Conservation (phyloP, 1,140 invertebrate species). For the Lordiphosa mommai region DNA sequence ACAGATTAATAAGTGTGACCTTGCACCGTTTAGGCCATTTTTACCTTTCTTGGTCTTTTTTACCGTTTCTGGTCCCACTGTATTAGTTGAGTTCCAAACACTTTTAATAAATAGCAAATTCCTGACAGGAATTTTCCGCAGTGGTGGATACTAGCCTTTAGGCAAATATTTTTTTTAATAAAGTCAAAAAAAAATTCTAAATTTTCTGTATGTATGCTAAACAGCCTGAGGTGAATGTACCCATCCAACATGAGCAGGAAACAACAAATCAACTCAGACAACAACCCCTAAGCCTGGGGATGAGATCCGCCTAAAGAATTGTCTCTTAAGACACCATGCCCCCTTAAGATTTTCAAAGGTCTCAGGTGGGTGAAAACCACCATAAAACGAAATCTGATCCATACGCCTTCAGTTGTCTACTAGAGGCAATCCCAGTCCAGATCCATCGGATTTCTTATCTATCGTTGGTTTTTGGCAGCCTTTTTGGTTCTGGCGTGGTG, state of each 20-base stretch:
- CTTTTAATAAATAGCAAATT: too few relatives aligned
- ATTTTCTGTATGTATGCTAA: not conserved
- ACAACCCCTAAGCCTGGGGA: slow-evolving; percentile 15
- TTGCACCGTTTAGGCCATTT: too few relatives aligned
- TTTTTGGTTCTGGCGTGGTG: slow-evolving; percentile 22
- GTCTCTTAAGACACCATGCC: slow-evolving; percentile 20
- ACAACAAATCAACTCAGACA: not conserved
- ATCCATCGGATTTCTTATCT: slow-evolving; percentile 28
- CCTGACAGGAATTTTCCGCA: too few relatives aligned
- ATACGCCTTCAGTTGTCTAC: not conserved
- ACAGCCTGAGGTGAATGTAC: too few relatives aligned
- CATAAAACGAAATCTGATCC: too few relatives aligned
- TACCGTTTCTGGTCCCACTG: too few relatives aligned
- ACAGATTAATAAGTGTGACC: too few relatives aligned
- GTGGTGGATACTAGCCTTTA: too few relatives aligned
- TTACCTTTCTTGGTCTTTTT: too few relatives aligned
- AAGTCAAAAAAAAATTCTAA: not conserved
- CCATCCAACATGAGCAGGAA: too few relatives aligned
- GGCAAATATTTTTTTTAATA: not conserved
- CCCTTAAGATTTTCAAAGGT: slow-evolving; percentile 34
- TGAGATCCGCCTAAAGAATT: slow-evolving; percentile 6
- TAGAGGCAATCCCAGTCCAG: slow-evolving; percentile 37
- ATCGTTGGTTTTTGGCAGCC: slow-evolving; percentile 35
- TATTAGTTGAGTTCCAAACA: too few relatives aligned
- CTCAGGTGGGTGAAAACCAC: slow-evolving; percentile 29